These are phyloP conservation scores for Lithophane ornitopus DNA, from an alignment of 2,888 invertebrate genomes.

Conservation along the genomic window DNA sequence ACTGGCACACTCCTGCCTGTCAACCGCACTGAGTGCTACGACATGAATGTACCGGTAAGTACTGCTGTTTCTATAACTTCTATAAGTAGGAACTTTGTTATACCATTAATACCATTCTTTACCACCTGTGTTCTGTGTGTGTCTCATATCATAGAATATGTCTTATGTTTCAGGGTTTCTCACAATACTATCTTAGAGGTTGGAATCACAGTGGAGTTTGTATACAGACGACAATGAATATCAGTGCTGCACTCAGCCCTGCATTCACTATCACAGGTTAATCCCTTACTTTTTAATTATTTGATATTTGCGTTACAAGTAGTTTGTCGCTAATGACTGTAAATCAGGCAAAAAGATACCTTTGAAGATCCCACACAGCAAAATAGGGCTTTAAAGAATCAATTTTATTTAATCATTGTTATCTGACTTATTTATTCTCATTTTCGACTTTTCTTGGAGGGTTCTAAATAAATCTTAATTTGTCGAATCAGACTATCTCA, in stretches of 20 bases:
- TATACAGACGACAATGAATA: conserved; percentile 93
- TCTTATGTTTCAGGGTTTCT: conserved; percentile 79
- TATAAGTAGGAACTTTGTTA: background rate
- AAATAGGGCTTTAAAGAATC: background rate
- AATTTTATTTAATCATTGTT: background rate
- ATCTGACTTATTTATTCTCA: background rate
- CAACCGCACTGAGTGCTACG: conserved; percentile 73
- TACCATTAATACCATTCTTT: background rate
- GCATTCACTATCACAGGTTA: conserved; percentile 94
- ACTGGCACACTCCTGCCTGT: conserved; percentile 85
- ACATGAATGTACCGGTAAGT: conserved; percentile 71
- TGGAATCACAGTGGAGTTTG: conserved; percentile 93
- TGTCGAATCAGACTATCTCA: background rate
- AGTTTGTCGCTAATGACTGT: background rate
- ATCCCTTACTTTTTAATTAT: conserved; percentile 28
- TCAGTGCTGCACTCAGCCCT: conserved; percentile 94
- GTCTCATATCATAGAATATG: background rate
- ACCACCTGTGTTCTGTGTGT: background rate
- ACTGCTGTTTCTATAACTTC: background rate
- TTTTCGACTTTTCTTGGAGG: background rate
- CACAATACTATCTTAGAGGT: conserved; percentile 92
- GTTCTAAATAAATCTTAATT: background rate
- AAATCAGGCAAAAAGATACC: background rate
- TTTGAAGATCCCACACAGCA: background rate
- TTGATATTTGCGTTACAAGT: conserved; percentile 2